These are phyloP conservation scores for Automeris io DNA, from an alignment of 2,888 invertebrate genomes.

Conservation along the genomic window DNA sequence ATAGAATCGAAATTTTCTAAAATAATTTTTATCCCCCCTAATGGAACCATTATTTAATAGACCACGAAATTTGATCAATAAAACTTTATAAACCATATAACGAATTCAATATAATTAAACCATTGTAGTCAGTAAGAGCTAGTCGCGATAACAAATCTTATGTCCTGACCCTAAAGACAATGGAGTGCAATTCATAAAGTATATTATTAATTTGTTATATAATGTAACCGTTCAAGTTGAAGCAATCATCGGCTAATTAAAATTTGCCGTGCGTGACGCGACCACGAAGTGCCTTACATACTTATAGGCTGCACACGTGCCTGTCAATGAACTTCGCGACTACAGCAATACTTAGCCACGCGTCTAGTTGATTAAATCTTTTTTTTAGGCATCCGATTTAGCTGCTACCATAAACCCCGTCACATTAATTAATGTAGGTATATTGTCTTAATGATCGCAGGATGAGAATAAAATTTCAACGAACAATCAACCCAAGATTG, in stretches of 20 bases:
- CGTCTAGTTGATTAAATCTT: conserved; percentile 32
- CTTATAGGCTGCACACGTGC: conserved; percentile 71
- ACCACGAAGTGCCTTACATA: conserved; percentile 60
- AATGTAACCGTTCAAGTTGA: conserved; percentile 43
- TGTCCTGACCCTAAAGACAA: conserved; percentile 27
- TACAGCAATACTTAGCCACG: conserved; percentile 45
- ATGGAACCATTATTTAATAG: no score
- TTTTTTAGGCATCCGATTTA: conserved; percentile 18
- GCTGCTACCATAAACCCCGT: conserved; percentile 11
- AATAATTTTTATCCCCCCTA: no score
- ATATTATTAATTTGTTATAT: conserved; percentile 22
- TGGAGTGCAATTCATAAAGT: conserved; percentile 18
- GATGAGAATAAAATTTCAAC: background rate
- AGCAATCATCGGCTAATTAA: conserved; percentile 70
- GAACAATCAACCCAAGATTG: background rate
- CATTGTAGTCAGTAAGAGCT: conserved; percentile 35
- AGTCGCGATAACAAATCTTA: conserved; percentile 47
- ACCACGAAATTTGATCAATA: no score
- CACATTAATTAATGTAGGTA: background rate
- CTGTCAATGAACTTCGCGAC: conserved; percentile 73
- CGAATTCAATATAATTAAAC: no score
- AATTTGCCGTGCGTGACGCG: conserved; percentile 71
- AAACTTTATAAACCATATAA: no score
- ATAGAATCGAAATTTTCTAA: background rate
- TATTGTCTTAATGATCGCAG: background rate